A percentile compares a stretch with the other conserved stretches of the same genome.
Conservation (phyloP, 2,113 vertebrate genomes). For the Grallaria varia region DNA sequence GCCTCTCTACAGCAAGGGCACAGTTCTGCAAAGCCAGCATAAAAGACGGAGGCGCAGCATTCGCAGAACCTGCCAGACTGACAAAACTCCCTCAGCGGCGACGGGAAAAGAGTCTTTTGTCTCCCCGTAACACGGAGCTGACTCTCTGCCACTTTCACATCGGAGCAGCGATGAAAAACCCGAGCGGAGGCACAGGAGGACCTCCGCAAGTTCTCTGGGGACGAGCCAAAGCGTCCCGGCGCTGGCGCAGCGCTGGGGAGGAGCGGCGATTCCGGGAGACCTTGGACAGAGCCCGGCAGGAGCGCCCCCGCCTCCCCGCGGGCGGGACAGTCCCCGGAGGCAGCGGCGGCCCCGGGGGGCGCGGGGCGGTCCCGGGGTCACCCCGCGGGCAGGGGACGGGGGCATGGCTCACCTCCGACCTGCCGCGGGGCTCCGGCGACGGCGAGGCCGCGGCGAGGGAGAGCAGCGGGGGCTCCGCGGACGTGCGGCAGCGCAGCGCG, state of each 20-base stretch:
- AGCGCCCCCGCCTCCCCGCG: background rate
- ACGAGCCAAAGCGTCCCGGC: background rate
- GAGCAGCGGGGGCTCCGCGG: background rate
- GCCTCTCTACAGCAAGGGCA: background rate
- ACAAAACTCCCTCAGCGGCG: background rate
- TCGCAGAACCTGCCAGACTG: background rate
- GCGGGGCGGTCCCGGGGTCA: background rate
- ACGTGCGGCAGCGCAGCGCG: background rate
- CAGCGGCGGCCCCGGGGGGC: background rate
- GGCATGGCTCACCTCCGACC: background rate
- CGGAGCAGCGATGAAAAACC: background rate
- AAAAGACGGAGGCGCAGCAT: background rate
- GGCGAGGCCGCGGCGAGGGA: background rate
- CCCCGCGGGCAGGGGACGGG: background rate
- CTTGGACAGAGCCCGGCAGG: background rate
- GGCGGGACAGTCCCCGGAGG: background rate
- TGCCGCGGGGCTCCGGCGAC: background rate
- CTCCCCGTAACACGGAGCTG: background rate
- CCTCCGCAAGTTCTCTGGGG: background rate
- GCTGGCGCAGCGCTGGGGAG: background rate
- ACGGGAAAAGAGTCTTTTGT: background rate
- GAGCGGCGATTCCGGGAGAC: background rate
- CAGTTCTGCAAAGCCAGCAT: background rate
- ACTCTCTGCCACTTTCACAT: background rate
- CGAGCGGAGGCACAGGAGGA: background rate